phyloP scores from a whole-genome alignment of 2,888 invertebrate species.

The Caradrina kadenii region DNA sequence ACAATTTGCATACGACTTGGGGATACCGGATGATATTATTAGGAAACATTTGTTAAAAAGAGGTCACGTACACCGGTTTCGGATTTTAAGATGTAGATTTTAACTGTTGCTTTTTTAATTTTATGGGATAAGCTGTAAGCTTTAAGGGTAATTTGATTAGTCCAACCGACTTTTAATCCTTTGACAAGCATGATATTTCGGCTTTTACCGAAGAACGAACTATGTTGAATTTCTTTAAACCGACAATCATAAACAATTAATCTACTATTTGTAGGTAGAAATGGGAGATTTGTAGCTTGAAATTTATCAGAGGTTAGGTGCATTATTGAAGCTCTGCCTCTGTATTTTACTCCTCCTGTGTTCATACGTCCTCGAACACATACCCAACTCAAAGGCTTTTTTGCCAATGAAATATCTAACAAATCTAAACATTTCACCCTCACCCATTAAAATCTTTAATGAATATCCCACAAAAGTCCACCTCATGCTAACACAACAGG shows the following conservation, averaged over 20 bases:
- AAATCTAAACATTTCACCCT: slow-evolving; percentile 8
- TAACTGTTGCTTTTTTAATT: slow-evolving; percentile 1
- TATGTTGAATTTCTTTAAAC: too few species aligned
- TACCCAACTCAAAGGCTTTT: not conserved
- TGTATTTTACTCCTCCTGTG: too few species aligned
- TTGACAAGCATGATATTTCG: too few species aligned
- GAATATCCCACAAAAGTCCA: slow-evolving; percentile 27
- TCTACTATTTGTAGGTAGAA: too few species aligned
- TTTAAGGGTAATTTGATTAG: not conserved
- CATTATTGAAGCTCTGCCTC: too few species aligned
- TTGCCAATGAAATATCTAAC: not conserved
- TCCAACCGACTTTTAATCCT: not conserved
- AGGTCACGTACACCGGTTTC: slow-evolving; percentile 53
- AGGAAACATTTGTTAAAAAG: slow-evolving; percentile 53
- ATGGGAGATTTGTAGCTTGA: too few species aligned
- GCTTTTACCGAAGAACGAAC: too few species aligned
- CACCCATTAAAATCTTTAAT: not conserved
- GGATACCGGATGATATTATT: slow-evolving; percentile 57
- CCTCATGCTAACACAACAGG: slow-evolving; percentile 28
- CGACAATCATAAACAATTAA: too few species aligned
- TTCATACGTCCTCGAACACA: too few species aligned
- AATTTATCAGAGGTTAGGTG: too few species aligned
- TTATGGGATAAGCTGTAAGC: not conserved
- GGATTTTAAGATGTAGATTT: slow-evolving; percentile 15
- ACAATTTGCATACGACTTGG: slow-evolving; percentile 67